phyloP scores from a whole-genome alignment of 2,888 invertebrate genomes.

The Anagyrus pseudococci region DNA sequence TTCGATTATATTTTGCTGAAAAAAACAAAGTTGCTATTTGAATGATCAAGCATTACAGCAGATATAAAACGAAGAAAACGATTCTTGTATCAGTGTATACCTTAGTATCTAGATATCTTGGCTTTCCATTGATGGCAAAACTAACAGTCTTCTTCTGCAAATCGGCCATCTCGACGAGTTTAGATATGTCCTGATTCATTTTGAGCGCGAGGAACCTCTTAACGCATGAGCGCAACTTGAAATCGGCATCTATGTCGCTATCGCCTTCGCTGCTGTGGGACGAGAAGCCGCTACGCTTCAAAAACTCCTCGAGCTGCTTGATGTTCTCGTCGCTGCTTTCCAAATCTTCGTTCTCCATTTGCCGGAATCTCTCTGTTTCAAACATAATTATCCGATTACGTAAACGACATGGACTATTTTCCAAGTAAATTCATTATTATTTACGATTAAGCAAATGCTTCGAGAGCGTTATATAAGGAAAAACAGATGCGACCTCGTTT shows the following conservation, averaged over 20 bases:
- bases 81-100: constrained; percentile 40
- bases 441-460: too few species aligned
- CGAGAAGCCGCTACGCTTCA: constrained; percentile 75
- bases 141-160: constrained; percentile 76
- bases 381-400: too few species aligned
- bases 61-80: background rate
- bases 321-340: constrained; percentile 68
- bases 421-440: too few species aligned
- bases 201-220: constrained; percentile 75
- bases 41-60: too few species aligned
- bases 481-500: too few species aligned
- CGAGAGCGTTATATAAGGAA: too few species aligned
- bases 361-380: constrained; percentile 50
- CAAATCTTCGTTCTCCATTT: constrained; percentile 47
- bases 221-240: constrained; percentile 75
- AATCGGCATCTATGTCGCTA: constrained; percentile 71
- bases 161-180: constrained; percentile 67
- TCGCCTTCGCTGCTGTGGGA: constrained; percentile 70
- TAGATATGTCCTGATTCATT: constrained; percentile 73
- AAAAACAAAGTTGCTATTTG: background rate
- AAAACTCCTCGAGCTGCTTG: constrained; percentile 73
- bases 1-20: constrained; percentile 39
- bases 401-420: too few species aligned
- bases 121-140: constrained; percentile 67
- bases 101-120: constrained; percentile 66